Base-by-base conservation (phyloP, 2,113 vertebrate species). In the Nothoprocta pentlandii region DNA sequence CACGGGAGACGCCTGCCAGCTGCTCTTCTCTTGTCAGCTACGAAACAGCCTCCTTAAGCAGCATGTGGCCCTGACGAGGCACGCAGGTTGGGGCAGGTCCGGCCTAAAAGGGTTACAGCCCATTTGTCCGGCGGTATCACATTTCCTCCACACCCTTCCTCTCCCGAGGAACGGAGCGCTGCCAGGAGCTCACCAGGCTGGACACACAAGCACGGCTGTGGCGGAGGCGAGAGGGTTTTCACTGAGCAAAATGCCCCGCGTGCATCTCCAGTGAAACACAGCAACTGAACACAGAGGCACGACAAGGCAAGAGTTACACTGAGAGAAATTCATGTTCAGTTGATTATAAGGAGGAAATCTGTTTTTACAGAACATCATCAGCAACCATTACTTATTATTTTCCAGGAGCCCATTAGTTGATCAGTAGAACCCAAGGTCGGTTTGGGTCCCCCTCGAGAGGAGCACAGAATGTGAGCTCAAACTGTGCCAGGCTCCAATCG, bases 91-190 rank as follows among this genome's bases (percentile, higher is more conserved):
- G 89, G 87, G 91, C 90, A 93, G 91, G 90, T 94, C 88, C 64
- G 92, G 92, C 70, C 94, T 95, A 95, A 92, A 94, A 93, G 91
- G 82, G 96, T 92, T 93, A 76, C 92, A 94, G 89, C 89, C 91
- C 95, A 95, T 96, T 97, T 96, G 96, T 97, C 96, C 97, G 92
- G 91, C 92, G 19, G 42, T 91, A 94, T 96, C 96, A 94, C 96
- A 94, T 97, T 97, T 97, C 97, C 97, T 96, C 96, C 96, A 97
- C 97, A 1, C 97, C 97, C 96, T 97, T 97, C 96, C 96, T 96
- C 95, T 93, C 64, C 16, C 85, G 89, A 95, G 93, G 89, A 96
- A 95, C 89, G 93, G 64, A 96, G 93, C 0, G 64, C 90, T 26
- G 22, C 77, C 73, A 78, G 11, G 69, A 80, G 89, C 44, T 41